Conservation (phyloP, 1,140 invertebrate genomes). For the Aphelenchoides besseyi region DNA sequence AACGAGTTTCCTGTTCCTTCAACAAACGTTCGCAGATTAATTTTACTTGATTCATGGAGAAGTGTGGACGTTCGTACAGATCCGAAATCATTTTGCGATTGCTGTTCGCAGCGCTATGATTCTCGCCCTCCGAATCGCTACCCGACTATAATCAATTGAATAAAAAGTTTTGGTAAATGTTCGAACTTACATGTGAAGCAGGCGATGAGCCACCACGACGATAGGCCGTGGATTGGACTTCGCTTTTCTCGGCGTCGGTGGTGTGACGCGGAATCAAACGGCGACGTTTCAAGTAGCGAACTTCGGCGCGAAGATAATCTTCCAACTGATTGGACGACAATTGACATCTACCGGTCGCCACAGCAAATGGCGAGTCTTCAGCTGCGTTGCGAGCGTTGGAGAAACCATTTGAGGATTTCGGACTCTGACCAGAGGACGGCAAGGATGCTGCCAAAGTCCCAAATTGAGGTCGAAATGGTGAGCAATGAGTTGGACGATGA, state of each 20-base stretch:
- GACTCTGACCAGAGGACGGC: constrained; percentile 23
- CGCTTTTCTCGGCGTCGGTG: background rate
- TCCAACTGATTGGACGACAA: constrained; percentile 41
- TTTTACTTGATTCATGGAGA: constrained; percentile 52
- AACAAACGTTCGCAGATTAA: constrained; percentile 54
- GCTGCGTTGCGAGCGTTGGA: constrained; percentile 18
- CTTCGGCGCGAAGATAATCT: constrained; percentile 44
- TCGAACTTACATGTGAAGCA: constrained; percentile 43
- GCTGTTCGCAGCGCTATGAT: constrained; percentile 2
- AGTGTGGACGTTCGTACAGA: constrained; percentile 47
- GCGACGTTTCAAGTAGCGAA: constrained; percentile 39
- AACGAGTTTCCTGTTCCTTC: constrained; percentile 57
- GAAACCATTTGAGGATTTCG: background rate
- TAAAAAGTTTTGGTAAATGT: constrained; percentile 6
- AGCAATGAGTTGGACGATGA: constrained; percentile 45
- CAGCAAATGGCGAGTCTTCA: constrained; percentile 44
- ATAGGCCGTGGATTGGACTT: background rate
- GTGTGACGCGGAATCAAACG: constrained; percentile 45
- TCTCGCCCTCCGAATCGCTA: constrained; percentile 48
- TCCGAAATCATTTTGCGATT: constrained; percentile 3
- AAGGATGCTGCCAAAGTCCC: constrained; percentile 50
- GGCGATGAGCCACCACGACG: constrained; percentile 38
- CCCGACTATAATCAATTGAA: constrained; percentile 41
- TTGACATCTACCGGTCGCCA: constrained; percentile 31
- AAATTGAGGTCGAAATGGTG: constrained; percentile 53